Evolutionary conservation across 2,888 invertebrate species (phyloP), one percentile per base, ranked within the genome.

Genomic region (Neuroscelio doddi): DNA sequence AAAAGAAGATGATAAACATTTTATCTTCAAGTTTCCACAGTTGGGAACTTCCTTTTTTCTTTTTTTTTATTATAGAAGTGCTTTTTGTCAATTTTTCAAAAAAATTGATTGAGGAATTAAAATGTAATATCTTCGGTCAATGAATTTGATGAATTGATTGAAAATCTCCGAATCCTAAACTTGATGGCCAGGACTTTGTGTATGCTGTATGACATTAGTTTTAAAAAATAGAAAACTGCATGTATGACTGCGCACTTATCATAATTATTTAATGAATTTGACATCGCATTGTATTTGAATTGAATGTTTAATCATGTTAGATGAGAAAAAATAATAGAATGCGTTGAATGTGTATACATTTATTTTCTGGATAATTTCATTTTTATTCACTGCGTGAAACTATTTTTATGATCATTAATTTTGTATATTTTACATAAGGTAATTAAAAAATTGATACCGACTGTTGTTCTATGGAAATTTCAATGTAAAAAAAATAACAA

Each of bases 21-120:
- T 34, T 42, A 34, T 47, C 24, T 41, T 46, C 27, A 26, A 56
- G 58, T 64, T 67, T 45, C 64, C 73, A 72, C 69, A 64, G n/a
- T n/a, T n/a, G n/a, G n/a, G n/a, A n/a, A n/a, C n/a, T n/a, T n/a
- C n/a, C n/a, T n/a, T n/a, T 69, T 65, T 70, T 73, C 71, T 66
- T 57, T 68, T 69, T 53, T 17, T 58, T 72, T 74, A 71, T 69
- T 68, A 50, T 69, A 67, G 69, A 65, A 50, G 51, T 68, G 42
- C 32, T 49, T 59, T 50, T 61, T 63, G 50, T 70, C 65, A 50
- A 64, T 55, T 71, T 65, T 47, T 53, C 56, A 50, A 50, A 45
- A n/a, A 49, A 56, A 70, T 68, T 49, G 53, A 65, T 64, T 42
- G 45, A 34, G 57, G 32, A 53, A 62, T 47, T 45, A 56, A 59